Evolutionary conservation across 2,888 invertebrate genomes (phyloP).

Genomic region (Torymus aiolomorphi): DNA sequence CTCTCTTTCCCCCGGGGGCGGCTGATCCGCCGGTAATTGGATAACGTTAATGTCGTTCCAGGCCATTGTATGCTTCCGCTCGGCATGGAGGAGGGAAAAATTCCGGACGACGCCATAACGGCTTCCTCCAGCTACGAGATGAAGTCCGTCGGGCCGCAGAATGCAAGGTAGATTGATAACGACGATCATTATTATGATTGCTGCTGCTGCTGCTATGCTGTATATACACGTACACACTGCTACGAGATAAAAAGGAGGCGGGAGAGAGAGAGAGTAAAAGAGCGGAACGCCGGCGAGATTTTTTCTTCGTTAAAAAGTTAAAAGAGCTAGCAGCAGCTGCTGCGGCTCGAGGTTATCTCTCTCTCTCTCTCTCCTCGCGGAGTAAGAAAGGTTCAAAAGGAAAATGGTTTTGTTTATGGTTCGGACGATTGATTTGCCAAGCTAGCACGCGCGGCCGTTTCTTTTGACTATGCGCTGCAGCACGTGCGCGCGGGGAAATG

Average conservation of each 20-base stretch:
- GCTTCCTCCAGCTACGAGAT: constrained; percentile 91
- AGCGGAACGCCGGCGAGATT: background rate
- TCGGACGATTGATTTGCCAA: no score
- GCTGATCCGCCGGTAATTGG: constrained; percentile 61
- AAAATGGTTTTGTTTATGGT: background rate
- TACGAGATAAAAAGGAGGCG: background rate
- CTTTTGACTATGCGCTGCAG: no score
- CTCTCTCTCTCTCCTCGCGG: background rate
- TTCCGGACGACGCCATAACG: constrained; percentile 89
- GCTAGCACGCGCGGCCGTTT: no score
- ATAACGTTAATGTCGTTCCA: constrained; percentile 70
- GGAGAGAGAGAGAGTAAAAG: background rate
- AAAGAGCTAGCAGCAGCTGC: background rate
- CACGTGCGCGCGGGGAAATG: no score
- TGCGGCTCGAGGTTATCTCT: background rate
- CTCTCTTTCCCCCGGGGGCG: background rate
- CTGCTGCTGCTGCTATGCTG: background rate
- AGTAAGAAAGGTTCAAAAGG: background rate
- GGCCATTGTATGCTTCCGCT: constrained; percentile 85
- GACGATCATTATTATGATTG: constrained; percentile 42
- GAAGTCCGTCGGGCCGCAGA: constrained; percentile 88
- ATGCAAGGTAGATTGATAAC: constrained; percentile 54
- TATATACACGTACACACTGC: background rate
- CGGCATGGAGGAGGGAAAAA: constrained; percentile 92
- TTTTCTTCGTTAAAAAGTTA: constrained; percentile 3